Evolutionary conservation across 2,113 vertebrate species (phyloP).

Genomic region (Chloebia gouldiae): DNA sequence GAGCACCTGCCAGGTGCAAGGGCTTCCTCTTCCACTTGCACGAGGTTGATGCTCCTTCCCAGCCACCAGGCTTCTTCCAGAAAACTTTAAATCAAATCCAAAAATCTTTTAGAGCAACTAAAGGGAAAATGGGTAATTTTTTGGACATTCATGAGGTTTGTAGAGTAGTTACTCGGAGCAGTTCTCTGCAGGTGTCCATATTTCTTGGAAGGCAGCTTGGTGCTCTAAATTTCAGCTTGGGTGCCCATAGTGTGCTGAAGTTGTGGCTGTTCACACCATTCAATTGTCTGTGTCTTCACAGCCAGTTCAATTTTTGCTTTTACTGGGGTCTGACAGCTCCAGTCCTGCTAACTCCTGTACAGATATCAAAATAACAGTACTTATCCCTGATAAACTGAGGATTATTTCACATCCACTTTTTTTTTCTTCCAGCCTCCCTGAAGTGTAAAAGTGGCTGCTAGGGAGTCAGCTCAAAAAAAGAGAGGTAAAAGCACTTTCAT

Average conservation of each 20-base stretch:
- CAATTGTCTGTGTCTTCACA: not conserved
- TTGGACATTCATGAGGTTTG: not conserved
- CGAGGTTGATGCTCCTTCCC: not conserved
- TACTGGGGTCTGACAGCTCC: not conserved
- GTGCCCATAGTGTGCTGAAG: not conserved
- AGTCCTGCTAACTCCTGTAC: not conserved
- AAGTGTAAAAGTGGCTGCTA: not conserved
- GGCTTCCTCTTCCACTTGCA: not conserved
- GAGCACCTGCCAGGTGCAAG: fast-evolving
- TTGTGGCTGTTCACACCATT: not conserved
- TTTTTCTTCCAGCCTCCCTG: not conserved
- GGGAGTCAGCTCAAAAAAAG: not conserved
- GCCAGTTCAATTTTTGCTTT: not conserved
- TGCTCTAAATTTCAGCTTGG: not conserved
- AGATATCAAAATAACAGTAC: not conserved
- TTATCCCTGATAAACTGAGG: not conserved
- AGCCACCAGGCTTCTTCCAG: not conserved
- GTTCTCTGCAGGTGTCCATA: fast-evolving
- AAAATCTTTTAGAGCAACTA: not conserved
- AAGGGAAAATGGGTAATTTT: not conserved
- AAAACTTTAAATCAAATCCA: not conserved
- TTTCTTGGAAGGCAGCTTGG: not conserved
- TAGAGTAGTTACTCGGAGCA: not conserved
- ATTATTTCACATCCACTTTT: not conserved
- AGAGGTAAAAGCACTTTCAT: not conserved